Conservation (phyloP, 2,888 invertebrate genomes). For the Mycalesis mineus region DNA sequence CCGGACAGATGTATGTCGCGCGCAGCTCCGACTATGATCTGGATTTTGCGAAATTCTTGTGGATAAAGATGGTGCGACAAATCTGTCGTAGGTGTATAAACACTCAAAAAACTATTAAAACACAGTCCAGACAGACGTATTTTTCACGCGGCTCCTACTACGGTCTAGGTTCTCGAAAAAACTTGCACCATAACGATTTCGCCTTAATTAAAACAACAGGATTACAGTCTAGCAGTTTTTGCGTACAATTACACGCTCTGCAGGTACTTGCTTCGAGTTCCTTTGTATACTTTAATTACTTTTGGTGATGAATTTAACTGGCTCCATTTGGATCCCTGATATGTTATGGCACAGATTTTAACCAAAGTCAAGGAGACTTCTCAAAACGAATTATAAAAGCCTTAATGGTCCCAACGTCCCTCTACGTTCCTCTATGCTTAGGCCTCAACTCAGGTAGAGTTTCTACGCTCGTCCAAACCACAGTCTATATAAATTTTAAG, state of each 20-base stretch:
- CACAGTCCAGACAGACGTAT: neutral
- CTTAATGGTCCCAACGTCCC: too few relatives aligned
- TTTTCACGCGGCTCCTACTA: slow-evolving; percentile 17
- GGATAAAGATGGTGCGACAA: too few relatives aligned
- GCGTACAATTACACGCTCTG: neutral
- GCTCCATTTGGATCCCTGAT: too few relatives aligned
- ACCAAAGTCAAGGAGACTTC: too few relatives aligned
- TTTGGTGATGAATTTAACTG: slow-evolving; percentile 15
- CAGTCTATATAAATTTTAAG: too few relatives aligned
- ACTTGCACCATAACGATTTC: slow-evolving; percentile 27
- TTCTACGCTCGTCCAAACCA: too few relatives aligned
- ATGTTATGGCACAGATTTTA: too few relatives aligned
- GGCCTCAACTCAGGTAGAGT: too few relatives aligned
- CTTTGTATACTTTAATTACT: slow-evolving; percentile 17
- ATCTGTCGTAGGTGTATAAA: neutral
- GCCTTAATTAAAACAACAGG: slow-evolving; percentile 31
- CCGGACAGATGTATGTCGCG: neutral
- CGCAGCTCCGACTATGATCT: slow-evolving; percentile 18
- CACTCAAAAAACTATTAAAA: slow-evolving; percentile 1
- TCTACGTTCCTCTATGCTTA: too few relatives aligned
- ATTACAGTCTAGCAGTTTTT: slow-evolving; percentile 20
- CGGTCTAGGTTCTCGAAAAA: slow-evolving; percentile 25
- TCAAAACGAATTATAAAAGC: too few relatives aligned
- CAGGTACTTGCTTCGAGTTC: slow-evolving; percentile 5
- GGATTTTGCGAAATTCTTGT: slow-evolving; percentile 24